phyloP scores from a whole-genome alignment of 64 coral and sea anemone genomes.

The Astreopora myriophthalma region DNA sequence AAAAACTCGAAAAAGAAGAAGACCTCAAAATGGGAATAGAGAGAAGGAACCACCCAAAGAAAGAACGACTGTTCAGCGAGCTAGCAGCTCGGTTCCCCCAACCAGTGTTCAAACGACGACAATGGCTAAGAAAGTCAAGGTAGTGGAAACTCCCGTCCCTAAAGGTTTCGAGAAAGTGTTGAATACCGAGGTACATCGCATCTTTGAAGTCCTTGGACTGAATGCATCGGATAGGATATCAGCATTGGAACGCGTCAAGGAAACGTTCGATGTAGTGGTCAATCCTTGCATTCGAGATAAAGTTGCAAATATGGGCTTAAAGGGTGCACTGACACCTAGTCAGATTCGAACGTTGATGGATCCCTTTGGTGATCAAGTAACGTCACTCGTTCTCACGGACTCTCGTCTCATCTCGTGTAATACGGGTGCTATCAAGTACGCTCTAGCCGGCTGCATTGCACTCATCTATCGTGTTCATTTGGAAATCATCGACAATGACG shows the following conservation, averaged over 20 bases:
- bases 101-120: not conserved
- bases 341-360: not conserved
- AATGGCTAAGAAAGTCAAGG: not conserved
- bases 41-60: not conserved
- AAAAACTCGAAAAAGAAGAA: no score
- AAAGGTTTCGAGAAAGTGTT: not conserved
- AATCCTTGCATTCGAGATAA: not conserved
- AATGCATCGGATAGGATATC: not conserved
- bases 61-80: not conserved
- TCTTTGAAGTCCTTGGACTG: not conserved
- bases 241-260: not conserved
- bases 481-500: not conserved
- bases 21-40: not conserved
- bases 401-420: not conserved
- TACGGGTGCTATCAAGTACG: not conserved
- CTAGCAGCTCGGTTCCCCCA: not conserved
- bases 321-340: not conserved
- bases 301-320: not conserved
- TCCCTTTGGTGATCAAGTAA: not conserved
- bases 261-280: not conserved
- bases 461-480: not conserved
- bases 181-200: not conserved
- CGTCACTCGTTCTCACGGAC: not conserved
- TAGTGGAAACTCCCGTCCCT: not conserved
- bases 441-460: not conserved